Percentiles rank a stretch among this genome's conserved stretches.
These are phyloP conservation scores for Nudaria mundana DNA, from an alignment of 2,888 invertebrate genomes.

Conservation along the genomic window DNA sequence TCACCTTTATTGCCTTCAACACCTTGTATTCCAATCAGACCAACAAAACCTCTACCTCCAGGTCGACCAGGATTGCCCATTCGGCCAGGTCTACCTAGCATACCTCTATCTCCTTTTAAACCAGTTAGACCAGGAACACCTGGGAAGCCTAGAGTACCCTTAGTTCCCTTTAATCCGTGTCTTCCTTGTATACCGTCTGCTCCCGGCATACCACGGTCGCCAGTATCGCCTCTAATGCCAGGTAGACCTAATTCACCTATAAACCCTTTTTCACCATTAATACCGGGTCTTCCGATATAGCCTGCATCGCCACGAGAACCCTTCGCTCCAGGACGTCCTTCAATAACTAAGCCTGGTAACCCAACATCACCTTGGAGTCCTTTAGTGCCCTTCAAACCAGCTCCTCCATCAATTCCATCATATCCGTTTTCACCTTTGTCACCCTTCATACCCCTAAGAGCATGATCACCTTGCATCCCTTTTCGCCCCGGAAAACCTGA, in stretches of 20 bases:
- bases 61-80: conserved; percentile 77
- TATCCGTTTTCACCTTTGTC: conserved; percentile 66
- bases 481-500: conserved; percentile 77
- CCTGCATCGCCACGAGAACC: conserved; percentile 75
- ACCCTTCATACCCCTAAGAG: conserved; percentile 83
- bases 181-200: conserved; percentile 80
- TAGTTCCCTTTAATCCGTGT: conserved; percentile 68
- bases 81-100: conserved; percentile 60
- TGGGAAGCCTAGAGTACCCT: conserved; percentile 69
- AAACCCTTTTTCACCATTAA: conserved; percentile 67
- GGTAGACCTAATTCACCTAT: conserved; percentile 81
- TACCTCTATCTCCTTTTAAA: conserved; percentile 45
- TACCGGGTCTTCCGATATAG: conserved; percentile 80
- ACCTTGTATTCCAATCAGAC: conserved; percentile 22
- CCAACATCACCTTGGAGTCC: conserved; percentile 56
- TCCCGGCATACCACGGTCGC: conserved; percentile 79
- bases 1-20: conserved; percentile 34
- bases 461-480: conserved; percentile 83
- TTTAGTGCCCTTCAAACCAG: conserved; percentile 42
- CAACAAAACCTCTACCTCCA: conserved; percentile 71
- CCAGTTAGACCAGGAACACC: conserved; percentile 65
- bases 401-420: conserved; percentile 64
- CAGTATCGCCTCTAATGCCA: conserved; percentile 78
- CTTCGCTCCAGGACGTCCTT: conserved; percentile 60
- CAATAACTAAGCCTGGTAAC: conserved; percentile 61